Percentiles rank a stretch among this genome's conserved stretches.
These are phyloP conservation scores for Heteromormyrus szaboi DNA, from an alignment of 2,797 vertebrate genomes.

Conservation along the genomic window DNA sequence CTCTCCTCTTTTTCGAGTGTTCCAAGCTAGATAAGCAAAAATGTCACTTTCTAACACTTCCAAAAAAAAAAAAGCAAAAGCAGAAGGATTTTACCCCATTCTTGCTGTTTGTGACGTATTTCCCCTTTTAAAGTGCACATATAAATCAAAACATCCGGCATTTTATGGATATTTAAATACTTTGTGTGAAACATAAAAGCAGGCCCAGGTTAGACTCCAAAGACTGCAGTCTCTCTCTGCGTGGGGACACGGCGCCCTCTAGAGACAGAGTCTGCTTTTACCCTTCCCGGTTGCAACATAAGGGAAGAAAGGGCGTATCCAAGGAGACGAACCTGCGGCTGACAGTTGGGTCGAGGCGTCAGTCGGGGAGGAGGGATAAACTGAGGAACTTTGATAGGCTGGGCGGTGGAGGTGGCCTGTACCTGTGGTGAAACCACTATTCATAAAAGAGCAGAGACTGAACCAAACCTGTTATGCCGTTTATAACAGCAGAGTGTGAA, in stretches of 20 bases:
- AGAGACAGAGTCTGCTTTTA: neutral
- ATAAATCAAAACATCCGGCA: neutral
- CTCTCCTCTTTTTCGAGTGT: neutral
- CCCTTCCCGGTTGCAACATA: neutral
- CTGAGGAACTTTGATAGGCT: slow-evolving; percentile 81
- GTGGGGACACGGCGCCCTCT: neutral
- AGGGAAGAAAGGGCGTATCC: slow-evolving; percentile 27
- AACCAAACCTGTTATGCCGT: neutral
- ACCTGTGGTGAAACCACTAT: slow-evolving; percentile 63
- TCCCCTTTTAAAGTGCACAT: neutral
- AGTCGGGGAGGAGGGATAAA: slow-evolving; percentile 81
- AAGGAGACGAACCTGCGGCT: slow-evolving; percentile 70
- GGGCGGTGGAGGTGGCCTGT: slow-evolving; percentile 70
- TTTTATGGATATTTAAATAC: neutral
- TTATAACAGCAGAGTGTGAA: neutral
- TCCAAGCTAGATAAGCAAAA: neutral
- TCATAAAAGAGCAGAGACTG: slow-evolving; percentile 25
- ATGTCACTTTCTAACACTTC: neutral
- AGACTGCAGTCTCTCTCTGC: neutral
- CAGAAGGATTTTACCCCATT: neutral
- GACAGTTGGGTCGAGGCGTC: slow-evolving; percentile 75
- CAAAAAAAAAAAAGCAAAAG: neutral
- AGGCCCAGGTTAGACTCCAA: neutral
- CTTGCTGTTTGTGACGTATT: neutral
- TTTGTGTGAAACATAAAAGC: neutral